A percentile compares a stretch with the other conserved stretches of the same genome.
These are phyloP conservation scores for Entosphenus tridentatus DNA, from an alignment of 2,113 vertebrate genomes.

Conservation along the genomic window DNA sequence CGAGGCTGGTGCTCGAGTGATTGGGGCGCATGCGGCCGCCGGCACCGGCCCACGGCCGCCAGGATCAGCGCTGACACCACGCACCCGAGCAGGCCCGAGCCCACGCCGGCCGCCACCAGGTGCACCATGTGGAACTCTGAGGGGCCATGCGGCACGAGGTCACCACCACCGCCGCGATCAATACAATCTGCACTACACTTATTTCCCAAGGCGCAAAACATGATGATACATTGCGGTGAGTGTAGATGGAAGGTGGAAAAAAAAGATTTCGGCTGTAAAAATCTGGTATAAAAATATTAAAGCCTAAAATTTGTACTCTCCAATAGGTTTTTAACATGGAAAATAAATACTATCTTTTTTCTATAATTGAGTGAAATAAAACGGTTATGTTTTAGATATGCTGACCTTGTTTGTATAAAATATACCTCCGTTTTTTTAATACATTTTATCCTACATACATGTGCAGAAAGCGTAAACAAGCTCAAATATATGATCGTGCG, in stretches of 20 bases:
- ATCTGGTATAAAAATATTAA: too few species aligned
- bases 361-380: too few species aligned
- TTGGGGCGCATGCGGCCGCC: slow-evolving; percentile 19
- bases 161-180: background rate
- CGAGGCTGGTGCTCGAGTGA: slow-evolving; percentile 15
- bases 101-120: slow-evolving; percentile 72
- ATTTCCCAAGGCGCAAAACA: background rate
- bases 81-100: slow-evolving; percentile 80
- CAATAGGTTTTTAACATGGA: too few species aligned
- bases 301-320: too few species aligned
- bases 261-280: too few species aligned
- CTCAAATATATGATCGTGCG: too few species aligned
- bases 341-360: too few species aligned
- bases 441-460: too few species aligned
- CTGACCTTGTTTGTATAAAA: too few species aligned
- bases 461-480: too few species aligned
- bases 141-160: background rate
- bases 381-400: too few species aligned
- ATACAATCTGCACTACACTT: background rate
- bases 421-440: too few species aligned
- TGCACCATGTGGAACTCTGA: slow-evolving; percentile 77
- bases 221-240: background rate
- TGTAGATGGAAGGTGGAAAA: background rate
- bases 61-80: slow-evolving; percentile 78
- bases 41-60: slow-evolving; percentile 69